Conservation (phyloP, 2,113 vertebrate genomes). For the Anolis sagrei region DNA sequence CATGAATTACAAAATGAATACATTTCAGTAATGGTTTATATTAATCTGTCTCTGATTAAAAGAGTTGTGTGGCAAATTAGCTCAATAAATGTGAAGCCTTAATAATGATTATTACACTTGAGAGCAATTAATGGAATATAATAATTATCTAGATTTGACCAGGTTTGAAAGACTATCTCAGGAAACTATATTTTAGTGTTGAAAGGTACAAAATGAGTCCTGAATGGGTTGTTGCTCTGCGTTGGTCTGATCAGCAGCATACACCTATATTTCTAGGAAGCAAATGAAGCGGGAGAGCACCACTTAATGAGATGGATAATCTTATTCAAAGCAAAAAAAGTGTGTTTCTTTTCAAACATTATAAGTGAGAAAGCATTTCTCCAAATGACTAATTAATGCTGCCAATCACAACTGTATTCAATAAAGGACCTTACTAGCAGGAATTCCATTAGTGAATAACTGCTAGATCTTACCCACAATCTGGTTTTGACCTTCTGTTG, state of each 20-base stretch:
- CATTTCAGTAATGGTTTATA: slow-evolving; percentile 1
- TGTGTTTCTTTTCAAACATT: slow-evolving; percentile 18
- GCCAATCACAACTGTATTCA: slow-evolving; percentile 11
- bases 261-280: not conserved
- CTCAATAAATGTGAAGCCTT: slow-evolving; percentile 46
- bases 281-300: not conserved
- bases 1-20: not conserved
- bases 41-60: slow-evolving; percentile 27
- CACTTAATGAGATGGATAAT: slow-evolving; percentile 2
- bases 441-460: not conserved
- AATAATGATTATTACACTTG: slow-evolving; percentile 33
- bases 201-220: slow-evolving; percentile 39
- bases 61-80: slow-evolving; percentile 29
- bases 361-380: not conserved
- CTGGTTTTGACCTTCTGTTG: not conserved
- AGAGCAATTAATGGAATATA: slow-evolving; percentile 39
- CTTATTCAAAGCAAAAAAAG: not conserved
- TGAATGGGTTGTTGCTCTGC: not conserved
- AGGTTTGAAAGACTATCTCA: slow-evolving; percentile 24
- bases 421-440: not conserved
- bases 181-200: slow-evolving; percentile 12
- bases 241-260: not conserved
- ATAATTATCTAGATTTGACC: slow-evolving; percentile 21
- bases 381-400: slow-evolving; percentile 17
- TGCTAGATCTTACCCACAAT: too few relatives aligned